Evolutionary conservation across 2,797 vertebrate genomes (phyloP), one percentile per base, ranked within the genome.

Genomic region (Parambassis ranga): DNA sequence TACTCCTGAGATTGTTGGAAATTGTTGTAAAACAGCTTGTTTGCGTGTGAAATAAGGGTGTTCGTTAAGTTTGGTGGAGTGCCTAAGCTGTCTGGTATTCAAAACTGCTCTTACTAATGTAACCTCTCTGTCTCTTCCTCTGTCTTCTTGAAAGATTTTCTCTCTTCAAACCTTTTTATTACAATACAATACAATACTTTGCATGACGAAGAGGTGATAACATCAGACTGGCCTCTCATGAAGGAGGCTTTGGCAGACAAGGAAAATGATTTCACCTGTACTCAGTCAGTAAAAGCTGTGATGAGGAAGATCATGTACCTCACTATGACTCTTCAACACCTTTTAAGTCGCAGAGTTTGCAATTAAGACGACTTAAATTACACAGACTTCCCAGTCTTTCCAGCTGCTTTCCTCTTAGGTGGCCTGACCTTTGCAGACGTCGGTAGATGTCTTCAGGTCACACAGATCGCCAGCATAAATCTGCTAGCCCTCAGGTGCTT

Each of bases 401-500:
- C 8, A 20, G 46, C 6, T 19, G 22, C 24, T 27, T 51, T 46
- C 65, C 52, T 77, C 41, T 71, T 35, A 60, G 74, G 69, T 85
- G 79, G 77, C 83, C 81, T 65, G 30, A 38, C 41, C 22, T 8
- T 36, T 70, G 52, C 55, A 27, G 44, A 7, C 11, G 13, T 72
- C 44, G 53, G 61, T 56, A 71, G 60, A 35, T 22, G 48, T 49
- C 49, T 53, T 10, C 46, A 61, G 77, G 81, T 77, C 61, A 73
- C 52, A 64, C 42, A 57, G 71, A 74, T 79, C 37, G 67, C 44
- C 47, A 26, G 52, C 16, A 33, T 48, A 57, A 64, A 44, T 15
- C 15, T 42, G 16, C 9, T 1, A 15, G 42, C 65, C 77, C 71
- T 67, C 64, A 71, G 82, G 79, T 76, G 71, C 53, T 85, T 56